Evolutionary conservation across 2,888 invertebrate species (phyloP).

Genomic region (Tineola bisselliella): DNA sequence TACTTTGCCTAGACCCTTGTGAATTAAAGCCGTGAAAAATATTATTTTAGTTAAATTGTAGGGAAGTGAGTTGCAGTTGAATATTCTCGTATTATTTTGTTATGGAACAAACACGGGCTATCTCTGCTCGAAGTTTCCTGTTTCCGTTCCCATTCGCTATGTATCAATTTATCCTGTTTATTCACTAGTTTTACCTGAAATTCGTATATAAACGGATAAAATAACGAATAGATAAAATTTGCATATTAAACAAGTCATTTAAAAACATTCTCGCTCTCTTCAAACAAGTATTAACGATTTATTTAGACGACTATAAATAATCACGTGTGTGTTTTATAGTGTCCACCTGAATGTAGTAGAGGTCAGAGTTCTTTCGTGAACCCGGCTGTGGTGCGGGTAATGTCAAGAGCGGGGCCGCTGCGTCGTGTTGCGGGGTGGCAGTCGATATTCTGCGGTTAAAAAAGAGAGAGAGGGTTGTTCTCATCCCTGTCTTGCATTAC

Average conservation of each 20-base stretch:
- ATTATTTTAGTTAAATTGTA: not conserved
- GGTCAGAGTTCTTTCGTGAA: conserved; percentile 26
- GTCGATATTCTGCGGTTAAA: conserved; percentile 14
- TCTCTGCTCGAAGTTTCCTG: conserved; percentile 7
- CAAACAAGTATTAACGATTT: too few relatives aligned
- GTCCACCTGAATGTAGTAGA: not conserved
- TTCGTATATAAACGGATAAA: too few relatives aligned
- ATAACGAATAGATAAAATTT: too few relatives aligned
- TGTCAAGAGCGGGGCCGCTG: conserved; percentile 48
- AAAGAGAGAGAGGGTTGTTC: conserved; percentile 7
- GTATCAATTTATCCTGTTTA: not conserved
- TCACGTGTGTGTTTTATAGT: not conserved
- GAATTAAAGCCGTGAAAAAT: not conserved
- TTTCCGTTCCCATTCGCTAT: conserved; percentile 1
- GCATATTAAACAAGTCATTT: too few relatives aligned
- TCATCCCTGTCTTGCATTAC: not conserved
- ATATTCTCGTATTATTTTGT: not conserved
- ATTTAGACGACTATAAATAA: too few relatives aligned
- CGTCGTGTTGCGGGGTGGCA: conserved; percentile 6
- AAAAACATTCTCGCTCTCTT: too few relatives aligned
- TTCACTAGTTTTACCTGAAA: not conserved
- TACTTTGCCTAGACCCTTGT: too few relatives aligned
- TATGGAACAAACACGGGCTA: not conserved
- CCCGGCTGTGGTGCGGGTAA: conserved; percentile 28
- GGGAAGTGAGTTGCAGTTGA: not conserved